These are phyloP conservation scores for Nudaria mundana DNA, from an alignment of 2,888 invertebrate genomes.

Conservation along the genomic window DNA sequence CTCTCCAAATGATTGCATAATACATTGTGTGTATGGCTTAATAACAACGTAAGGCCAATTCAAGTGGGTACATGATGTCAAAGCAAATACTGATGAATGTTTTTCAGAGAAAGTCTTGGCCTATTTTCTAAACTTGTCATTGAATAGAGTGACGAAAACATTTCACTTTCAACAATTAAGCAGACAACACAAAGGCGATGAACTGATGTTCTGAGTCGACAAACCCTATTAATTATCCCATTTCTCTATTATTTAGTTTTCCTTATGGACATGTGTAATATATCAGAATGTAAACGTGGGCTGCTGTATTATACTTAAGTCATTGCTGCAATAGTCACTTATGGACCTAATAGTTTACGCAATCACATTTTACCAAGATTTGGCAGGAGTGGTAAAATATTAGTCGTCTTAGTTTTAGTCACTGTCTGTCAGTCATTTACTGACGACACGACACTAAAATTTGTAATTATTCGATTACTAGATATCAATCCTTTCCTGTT, in stretches of 20 bases:
- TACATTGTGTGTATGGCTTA: background rate
- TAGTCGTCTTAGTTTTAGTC: no score
- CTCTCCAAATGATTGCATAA: background rate
- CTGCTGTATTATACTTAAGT: constrained; percentile 19
- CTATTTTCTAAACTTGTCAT: constrained; percentile 17
- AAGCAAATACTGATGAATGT: constrained; percentile 19
- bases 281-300: constrained; percentile 33
- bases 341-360: constrained; percentile 37
- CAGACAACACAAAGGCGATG: constrained; percentile 16
- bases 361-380: constrained; percentile 41
- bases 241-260: constrained; percentile 18
- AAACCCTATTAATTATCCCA: constrained; percentile 30
- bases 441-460: no score
- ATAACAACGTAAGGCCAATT: constrained; percentile 21
- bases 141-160: constrained; percentile 25
- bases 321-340: constrained; percentile 11
- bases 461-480: no score
- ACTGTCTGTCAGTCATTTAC: no score
- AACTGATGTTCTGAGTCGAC: constrained; percentile 23
- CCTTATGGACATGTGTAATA: constrained; percentile 18
- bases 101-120: constrained; percentile 31
- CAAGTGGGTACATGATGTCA: constrained; percentile 10
- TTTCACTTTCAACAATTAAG: constrained; percentile 39
- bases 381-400: no score
- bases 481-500: constrained; percentile 79